A percentile compares a stretch with the other conserved stretches of the same genome.
Conservation (phyloP, 2,797 vertebrate genomes). For the Gallinago nigripennis region DNA sequence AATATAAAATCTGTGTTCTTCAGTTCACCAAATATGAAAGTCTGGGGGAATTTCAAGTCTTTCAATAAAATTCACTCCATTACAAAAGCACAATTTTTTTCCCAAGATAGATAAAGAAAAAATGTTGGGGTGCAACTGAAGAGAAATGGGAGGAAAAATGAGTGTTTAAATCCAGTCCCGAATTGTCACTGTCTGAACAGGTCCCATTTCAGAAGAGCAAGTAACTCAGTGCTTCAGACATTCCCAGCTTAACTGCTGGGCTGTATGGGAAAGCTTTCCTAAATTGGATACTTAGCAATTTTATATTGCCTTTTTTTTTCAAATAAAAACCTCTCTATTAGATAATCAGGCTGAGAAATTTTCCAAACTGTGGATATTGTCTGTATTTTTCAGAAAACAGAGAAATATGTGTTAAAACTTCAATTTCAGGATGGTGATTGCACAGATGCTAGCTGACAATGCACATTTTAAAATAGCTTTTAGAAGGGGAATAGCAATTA, state of each 20-base stretch:
- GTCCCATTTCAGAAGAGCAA: background rate
- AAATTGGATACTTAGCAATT: background rate
- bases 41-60: background rate
- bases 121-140: background rate
- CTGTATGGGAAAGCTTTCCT: background rate
- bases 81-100: background rate
- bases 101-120: background rate
- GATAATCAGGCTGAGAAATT: background rate
- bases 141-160: background rate
- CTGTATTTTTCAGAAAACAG: background rate
- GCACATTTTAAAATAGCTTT: background rate
- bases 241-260: background rate
- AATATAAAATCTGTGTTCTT: background rate
- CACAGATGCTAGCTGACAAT: background rate
- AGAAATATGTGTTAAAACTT: background rate
- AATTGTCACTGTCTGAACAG: background rate
- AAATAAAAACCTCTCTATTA: background rate
- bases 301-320: background rate
- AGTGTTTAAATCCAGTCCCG: background rate
- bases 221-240: background rate
- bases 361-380: background rate
- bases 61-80: background rate
- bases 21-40: background rate
- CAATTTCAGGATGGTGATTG: background rate
- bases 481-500: background rate